Evolutionary conservation across 1,140 invertebrate species (phyloP), one percentile per base, ranked within the genome.

Genomic region (Anastrepha obliqua): DNA sequence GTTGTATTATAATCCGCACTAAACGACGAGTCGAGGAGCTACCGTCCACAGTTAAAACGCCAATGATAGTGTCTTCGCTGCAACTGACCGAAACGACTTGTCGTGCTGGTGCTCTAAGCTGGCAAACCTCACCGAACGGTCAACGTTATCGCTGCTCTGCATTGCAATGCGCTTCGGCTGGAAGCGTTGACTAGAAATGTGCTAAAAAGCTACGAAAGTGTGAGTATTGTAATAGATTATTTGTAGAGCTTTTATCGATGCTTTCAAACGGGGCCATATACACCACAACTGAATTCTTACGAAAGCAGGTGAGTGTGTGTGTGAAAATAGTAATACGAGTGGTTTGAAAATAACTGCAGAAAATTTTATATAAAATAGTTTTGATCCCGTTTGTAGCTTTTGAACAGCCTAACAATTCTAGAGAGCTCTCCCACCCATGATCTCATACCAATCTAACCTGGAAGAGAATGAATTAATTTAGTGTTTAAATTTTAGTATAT

Each of bases 401-500:
- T 29, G 29, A 29, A 29, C 29, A 29, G 29, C 29, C 29, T 0
- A 29, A n/a, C n/a, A n/a, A 29, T 0, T 29, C 29, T 29, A 0
- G 29, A 29, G 29, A 29, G 29, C 29, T 29, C 29, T 29, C 29
- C 29, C 29, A 29, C 29, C 29, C 29, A 29, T 29, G 29, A 29
- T 1, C 29, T 29, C 29, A 29, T 29, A 29, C 1, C 29, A 29
- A 29, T 29, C 29, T 29, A 29, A 29, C 29, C 29, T 29, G 29
- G 29, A 29, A 29, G 29, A 29, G 29, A 29, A 29, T 29, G 29
- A 29, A 29, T 29, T 29, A 29, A 29, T 29, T 29, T 29, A 29
- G 29, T 29, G 29, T 29, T 29, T 29, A 29, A 96, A 96, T 96
- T 95, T 95, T 96, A 95, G 95, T 96, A 96, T 96, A 96, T 96